Conservation (phyloP, 2,113 vertebrate genomes). For the Lasiurus cinereus region DNA sequence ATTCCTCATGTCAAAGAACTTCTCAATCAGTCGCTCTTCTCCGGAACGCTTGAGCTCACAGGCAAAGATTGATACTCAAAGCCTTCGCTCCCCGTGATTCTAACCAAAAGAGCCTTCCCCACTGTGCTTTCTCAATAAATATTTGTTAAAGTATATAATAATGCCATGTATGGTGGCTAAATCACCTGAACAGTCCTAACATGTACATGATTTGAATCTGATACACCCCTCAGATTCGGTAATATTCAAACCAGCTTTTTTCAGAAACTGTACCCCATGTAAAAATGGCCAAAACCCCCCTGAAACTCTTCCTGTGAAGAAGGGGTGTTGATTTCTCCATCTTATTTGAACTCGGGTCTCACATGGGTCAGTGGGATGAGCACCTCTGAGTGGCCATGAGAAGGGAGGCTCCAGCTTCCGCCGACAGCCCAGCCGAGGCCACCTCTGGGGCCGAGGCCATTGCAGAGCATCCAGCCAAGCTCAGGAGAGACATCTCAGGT, state of each 20-base stretch:
- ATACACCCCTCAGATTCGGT: not conserved
- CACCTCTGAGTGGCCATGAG: not conserved
- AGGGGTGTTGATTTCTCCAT: not conserved
- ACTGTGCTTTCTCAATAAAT: not conserved
- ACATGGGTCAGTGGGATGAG: not conserved
- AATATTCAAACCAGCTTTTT: not conserved
- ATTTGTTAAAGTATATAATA: not conserved
- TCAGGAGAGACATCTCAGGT: not conserved
- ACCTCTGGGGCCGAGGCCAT: not conserved
- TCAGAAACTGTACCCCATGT: not conserved
- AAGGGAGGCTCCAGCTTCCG: not conserved
- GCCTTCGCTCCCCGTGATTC: not conserved
- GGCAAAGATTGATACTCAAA: not conserved
- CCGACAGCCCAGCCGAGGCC: fast-evolving
- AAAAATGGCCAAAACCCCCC: not conserved
- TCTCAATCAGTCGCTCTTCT: not conserved
- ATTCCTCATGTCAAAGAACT: not conserved
- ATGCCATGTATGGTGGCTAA: not conserved
- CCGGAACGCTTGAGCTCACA: not conserved
- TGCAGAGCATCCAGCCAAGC: not conserved
- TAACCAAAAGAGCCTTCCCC: not conserved
- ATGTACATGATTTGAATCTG: not conserved
- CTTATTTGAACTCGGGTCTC: not conserved
- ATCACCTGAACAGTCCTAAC: not conserved
- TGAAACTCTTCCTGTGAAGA: not conserved